These are phyloP conservation scores for Trogon melanurus DNA, from an alignment of 2,113 vertebrate species.

Conservation along the genomic window DNA sequence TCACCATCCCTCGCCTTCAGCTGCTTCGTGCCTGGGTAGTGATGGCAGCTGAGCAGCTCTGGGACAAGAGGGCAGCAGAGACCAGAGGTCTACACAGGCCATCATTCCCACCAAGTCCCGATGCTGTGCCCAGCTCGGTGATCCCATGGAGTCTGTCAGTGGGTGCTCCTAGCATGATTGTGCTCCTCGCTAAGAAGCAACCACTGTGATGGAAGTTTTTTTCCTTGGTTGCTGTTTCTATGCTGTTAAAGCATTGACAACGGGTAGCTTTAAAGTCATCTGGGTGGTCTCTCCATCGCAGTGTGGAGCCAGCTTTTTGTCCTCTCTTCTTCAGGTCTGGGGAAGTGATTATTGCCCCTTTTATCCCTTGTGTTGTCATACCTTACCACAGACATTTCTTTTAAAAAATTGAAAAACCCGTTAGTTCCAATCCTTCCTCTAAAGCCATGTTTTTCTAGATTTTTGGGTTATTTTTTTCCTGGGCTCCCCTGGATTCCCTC, in stretches of 20 bases:
- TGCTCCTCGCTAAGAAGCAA: not conserved
- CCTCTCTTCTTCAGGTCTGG: not conserved
- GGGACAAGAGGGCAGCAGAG: not conserved
- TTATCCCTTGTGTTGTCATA: not conserved
- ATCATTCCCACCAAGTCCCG: accelerated
- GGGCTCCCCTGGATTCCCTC: not conserved
- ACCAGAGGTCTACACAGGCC: not conserved
- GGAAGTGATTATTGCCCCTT: not conserved
- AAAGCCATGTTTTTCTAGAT: not conserved
- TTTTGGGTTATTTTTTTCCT: not conserved
- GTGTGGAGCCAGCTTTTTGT: not conserved
- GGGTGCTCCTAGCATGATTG: not conserved
- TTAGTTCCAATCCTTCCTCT: not conserved
- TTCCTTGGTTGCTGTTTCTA: not conserved
- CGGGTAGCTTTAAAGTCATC: not conserved
- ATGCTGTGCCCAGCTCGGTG: accelerated
- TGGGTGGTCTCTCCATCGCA: not conserved
- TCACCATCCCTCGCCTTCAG: not conserved
- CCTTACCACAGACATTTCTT: not conserved
- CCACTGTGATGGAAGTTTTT: accelerated
- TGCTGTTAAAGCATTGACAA: not conserved
- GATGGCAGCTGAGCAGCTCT: not conserved
- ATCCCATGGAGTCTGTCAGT: accelerated
- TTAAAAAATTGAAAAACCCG: not conserved
- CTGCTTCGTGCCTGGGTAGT: not conserved